Percentiles rank a stretch among this genome's conserved stretches.
phyloP scores from a whole-genome alignment of 1,140 invertebrate genomes.

The Carcinoscorpius rotundicauda region DNA sequence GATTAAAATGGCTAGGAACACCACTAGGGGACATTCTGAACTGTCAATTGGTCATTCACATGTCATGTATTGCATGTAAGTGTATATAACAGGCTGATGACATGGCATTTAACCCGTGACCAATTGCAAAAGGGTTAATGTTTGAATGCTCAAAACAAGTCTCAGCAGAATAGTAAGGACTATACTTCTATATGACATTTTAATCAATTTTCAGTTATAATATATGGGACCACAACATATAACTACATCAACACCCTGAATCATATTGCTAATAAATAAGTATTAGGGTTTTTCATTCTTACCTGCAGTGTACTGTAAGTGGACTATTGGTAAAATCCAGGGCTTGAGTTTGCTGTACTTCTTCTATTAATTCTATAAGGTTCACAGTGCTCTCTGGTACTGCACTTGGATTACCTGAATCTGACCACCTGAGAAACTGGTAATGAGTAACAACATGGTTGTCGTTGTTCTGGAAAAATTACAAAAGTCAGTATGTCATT shows the following conservation, averaged over 20 bases:
- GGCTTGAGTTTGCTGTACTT: slow-evolving; percentile 18
- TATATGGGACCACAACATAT: too few relatives aligned
- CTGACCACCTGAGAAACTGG: slow-evolving; percentile 19
- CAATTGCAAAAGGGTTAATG: too few relatives aligned
- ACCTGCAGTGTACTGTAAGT: slow-evolving; percentile 21
- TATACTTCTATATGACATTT: too few relatives aligned
- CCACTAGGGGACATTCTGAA: too few relatives aligned
- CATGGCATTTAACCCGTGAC: too few relatives aligned
- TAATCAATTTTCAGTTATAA: too few relatives aligned
- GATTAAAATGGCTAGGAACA: too few relatives aligned
- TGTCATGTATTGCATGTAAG: too few relatives aligned
- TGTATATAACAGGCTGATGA: too few relatives aligned
- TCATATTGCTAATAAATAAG: background rate
- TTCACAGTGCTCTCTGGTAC: slow-evolving; percentile 19
- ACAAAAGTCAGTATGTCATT: background rate
- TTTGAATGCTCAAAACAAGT: too few relatives aligned
- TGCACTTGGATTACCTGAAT: slow-evolving; percentile 6
- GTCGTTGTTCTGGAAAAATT: slow-evolving; percentile 17
- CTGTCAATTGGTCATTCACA: too few relatives aligned
- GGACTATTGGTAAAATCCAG: slow-evolving; percentile 17
- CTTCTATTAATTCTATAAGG: slow-evolving; percentile 22
- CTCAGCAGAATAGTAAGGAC: too few relatives aligned
- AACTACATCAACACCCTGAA: background rate
- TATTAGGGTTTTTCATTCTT: background rate
- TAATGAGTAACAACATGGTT: slow-evolving; percentile 17